Percentiles rank a stretch among this genome's conserved stretches.
phyloP scores from a whole-genome alignment of 2,888 invertebrate species.

The Tetheella fluctuosa region DNA sequence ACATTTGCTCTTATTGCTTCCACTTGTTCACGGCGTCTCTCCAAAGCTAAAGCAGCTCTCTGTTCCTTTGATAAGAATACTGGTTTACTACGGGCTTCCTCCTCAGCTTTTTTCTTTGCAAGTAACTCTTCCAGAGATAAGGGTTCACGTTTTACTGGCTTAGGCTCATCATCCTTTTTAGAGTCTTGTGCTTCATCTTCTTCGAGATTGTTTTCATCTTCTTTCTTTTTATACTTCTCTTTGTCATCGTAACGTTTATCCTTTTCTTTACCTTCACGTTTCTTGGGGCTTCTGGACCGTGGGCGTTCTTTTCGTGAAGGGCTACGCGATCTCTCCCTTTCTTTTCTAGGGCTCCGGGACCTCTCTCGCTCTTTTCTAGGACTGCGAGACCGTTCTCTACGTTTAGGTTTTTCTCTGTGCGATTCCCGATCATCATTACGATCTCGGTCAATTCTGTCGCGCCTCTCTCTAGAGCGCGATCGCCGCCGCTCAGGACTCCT shows the following conservation, averaged over 20 bases:
- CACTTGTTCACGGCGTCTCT: conserved; percentile 94
- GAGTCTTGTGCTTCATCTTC: conserved; percentile 62
- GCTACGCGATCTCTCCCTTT: conserved; percentile 55
- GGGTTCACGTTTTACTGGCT: conserved; percentile 87
- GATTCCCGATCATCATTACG: conserved; percentile 74
- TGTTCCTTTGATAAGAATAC: conserved; percentile 98
- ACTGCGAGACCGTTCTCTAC: conserved; percentile 68
- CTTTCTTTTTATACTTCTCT: conserved; percentile 67
- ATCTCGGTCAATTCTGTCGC: conserved; percentile 76
- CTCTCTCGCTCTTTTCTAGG: conserved; percentile 66
- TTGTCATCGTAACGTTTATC: conserved; percentile 70
- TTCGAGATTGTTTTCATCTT: conserved; percentile 67
- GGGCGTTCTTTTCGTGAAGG: conserved; percentile 60
- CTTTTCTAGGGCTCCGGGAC: conserved; percentile 68
- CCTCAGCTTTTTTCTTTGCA: conserved; percentile 97
- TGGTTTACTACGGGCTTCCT: conserved; percentile 97
- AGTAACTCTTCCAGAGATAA: conserved; percentile 97
- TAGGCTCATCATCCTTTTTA: conserved; percentile 46
- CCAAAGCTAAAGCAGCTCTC: conserved; percentile 94
- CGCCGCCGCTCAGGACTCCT: conserved; percentile 72
- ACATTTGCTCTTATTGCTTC: conserved; percentile 89
- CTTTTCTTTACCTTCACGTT: conserved; percentile 71
- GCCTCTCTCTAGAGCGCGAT: conserved; percentile 73
- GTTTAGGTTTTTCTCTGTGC: conserved; percentile 70
- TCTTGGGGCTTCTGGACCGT: conserved; percentile 70